Percentiles rank a stretch among this genome's conserved stretches.
These are phyloP conservation scores for Dendroctonus ponderosae DNA, from an alignment of 1,140 invertebrate species.

Conservation along the genomic window DNA sequence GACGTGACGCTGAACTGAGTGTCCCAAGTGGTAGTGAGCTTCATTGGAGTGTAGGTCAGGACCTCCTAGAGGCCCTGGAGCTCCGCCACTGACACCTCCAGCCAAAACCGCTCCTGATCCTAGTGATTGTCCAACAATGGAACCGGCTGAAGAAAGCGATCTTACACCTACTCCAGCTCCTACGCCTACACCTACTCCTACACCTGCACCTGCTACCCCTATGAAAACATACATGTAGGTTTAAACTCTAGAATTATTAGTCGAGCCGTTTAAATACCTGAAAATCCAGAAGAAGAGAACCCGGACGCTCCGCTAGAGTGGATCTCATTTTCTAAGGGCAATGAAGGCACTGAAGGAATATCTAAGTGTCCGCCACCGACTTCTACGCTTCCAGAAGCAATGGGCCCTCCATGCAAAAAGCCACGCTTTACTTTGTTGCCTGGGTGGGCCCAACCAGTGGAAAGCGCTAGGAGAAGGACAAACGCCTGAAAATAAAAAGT, in stretches of 20 bases:
- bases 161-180: conserved; percentile 17
- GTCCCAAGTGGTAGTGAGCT: conserved; percentile 37
- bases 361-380: conserved; percentile 21
- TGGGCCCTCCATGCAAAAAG: conserved; percentile 18
- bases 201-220: conserved; percentile 1
- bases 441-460: conserved; percentile 32
- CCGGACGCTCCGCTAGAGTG: conserved; percentile 1
- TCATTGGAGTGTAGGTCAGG: conserved; percentile 24
- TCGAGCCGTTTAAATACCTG: background rate
- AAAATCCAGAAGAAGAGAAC: background rate
- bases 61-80: conserved; percentile 14
- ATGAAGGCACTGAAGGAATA: conserved; percentile 27
- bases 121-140: background rate
- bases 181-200: background rate
- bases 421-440: conserved; percentile 39
- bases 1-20: conserved; percentile 38
- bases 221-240: too few relatives aligned
- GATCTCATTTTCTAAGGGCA: conserved; percentile 21
- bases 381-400: conserved; percentile 31
- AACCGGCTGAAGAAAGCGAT: background rate
- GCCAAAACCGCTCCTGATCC: background rate
- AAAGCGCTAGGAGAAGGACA: conserved; percentile 33
- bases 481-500: conserved; percentile 36
- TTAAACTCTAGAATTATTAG: too few relatives aligned
- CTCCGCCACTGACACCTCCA: conserved; percentile 3